Percentiles rank a stretch among this genome's conserved stretches.
Conservation (phyloP, 2,797 vertebrate species). For the Microcaecilia unicolor region DNA sequence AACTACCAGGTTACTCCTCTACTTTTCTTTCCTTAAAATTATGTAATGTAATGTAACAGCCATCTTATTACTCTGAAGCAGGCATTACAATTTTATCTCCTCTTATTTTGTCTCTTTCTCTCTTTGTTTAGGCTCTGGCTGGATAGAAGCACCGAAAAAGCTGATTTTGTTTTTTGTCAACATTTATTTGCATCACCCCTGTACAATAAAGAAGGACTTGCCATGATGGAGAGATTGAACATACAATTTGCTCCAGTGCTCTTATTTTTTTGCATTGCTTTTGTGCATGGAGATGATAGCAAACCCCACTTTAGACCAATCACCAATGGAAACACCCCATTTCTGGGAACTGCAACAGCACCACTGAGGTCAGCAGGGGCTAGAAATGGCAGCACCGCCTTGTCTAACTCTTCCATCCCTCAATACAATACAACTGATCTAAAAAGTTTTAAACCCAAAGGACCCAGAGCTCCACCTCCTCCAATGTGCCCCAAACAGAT, state of each 20-base stretch:
- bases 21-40: too few species aligned
- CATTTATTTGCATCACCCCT: neutral
- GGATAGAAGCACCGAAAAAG: neutral
- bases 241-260: neutral
- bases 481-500: slow-evolving; percentile 58
- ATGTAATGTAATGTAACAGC: too few species aligned
- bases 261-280: neutral
- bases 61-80: too few species aligned
- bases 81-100: too few species aligned
- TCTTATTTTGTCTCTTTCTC: too few species aligned
- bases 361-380: neutral
- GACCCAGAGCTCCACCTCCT: slow-evolving; percentile 25
- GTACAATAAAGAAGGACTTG: too few species aligned
- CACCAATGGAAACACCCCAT: neutral
- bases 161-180: neutral
- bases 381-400: neutral
- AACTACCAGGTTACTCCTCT: too few species aligned
- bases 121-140: neutral
- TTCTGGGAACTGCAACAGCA: neutral
- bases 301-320: neutral
- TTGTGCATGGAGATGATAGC: neutral
- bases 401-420: neutral
- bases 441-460: neutral
- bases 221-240: neutral
- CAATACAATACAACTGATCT: too few species aligned